These are phyloP conservation scores for Drosophila hamatofila DNA, from an alignment of 2,888 invertebrate genomes.

Conservation along the genomic window DNA sequence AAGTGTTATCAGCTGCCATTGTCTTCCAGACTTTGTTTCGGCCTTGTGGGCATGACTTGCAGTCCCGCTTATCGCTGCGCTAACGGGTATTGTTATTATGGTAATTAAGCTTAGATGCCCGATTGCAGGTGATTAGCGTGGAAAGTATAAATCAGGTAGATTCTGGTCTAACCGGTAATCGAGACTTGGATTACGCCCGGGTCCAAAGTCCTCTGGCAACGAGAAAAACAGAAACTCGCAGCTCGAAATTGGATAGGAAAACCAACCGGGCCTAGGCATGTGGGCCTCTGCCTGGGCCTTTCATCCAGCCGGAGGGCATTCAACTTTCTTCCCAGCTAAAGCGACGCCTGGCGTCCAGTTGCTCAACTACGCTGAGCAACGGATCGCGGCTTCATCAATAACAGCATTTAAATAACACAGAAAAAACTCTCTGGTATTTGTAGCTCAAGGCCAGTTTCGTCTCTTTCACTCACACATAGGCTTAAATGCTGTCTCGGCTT, in stretches of 20 bases:
- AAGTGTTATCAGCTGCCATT: conserved; percentile 36
- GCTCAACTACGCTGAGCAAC: conserved; percentile 5
- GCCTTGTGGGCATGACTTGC: conserved; percentile 56
- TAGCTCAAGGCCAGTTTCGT: conserved; percentile 42
- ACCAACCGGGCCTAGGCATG: conserved; percentile 13
- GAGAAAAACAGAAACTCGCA: neutral
- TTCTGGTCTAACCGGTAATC: conserved; percentile 15
- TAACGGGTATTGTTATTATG: conserved; percentile 9
- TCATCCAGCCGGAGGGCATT: conserved; percentile 31
- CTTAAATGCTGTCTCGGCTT: neutral
- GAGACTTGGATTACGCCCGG: conserved; percentile 10
- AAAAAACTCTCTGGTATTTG: conserved; percentile 13
- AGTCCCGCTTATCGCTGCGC: conserved; percentile 20
- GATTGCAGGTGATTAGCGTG: conserved; percentile 8
- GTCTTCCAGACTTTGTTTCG: conserved; percentile 37
- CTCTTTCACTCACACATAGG: neutral
- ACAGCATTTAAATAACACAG: conserved; percentile 18
- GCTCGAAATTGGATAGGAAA: conserved; percentile 10
- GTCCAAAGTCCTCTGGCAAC: conserved; percentile 24
- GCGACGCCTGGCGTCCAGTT: conserved; percentile 15
- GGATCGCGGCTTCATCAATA: conserved; percentile 11
- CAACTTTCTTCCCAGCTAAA: conserved; percentile 26
- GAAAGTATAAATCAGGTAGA: conserved; percentile 6
- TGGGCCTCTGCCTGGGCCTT: neutral
- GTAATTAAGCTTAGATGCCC: conserved; percentile 25